A percentile compares a stretch with the other conserved stretches of the same genome.
phyloP scores from a whole-genome alignment of 2,888 invertebrate species.

The Drosophila quasianomalipes region DNA sequence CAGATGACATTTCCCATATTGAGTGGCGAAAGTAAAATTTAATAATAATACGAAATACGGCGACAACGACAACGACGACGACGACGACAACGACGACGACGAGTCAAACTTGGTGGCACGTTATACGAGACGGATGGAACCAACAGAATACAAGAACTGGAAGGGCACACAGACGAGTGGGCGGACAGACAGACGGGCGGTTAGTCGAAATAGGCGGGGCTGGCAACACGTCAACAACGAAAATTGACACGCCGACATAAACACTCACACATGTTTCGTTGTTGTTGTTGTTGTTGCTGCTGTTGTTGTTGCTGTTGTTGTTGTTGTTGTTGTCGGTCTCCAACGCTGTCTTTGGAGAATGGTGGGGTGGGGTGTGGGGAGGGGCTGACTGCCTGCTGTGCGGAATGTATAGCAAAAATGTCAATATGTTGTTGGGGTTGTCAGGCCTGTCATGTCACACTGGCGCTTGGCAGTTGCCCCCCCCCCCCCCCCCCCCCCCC shows the following conservation, averaged over 20 bases:
- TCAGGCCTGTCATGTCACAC: slow-evolving; percentile 78
- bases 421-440: slow-evolving; percentile 80
- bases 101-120: slow-evolving; percentile 48
- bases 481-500: background rate
- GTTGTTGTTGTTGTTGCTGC: background rate
- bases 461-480: slow-evolving; percentile 53
- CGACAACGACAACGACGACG: slow-evolving; percentile 21
- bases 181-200: slow-evolving; percentile 19
- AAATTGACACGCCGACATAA: slow-evolving; percentile 82
- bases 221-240: slow-evolving; percentile 79
- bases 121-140: slow-evolving; percentile 36
- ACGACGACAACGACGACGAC: slow-evolving; percentile 24
- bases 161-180: slow-evolving; percentile 22
- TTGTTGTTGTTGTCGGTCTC: slow-evolving; percentile 27
- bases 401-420: slow-evolving; percentile 77
- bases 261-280: slow-evolving; percentile 78
- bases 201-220: slow-evolving; percentile 45
- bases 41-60: slow-evolving; percentile 74
- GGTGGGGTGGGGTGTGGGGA: background rate
- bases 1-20: slow-evolving; percentile 85
- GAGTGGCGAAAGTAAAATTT: slow-evolving; percentile 83
- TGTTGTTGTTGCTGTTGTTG: background rate
- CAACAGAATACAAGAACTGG: slow-evolving; percentile 11
- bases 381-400: slow-evolving; percentile 60
- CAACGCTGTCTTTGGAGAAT: slow-evolving; percentile 16